Conservation (phyloP, 1,140 invertebrate genomes). For the Subanguina moxae region DNA sequence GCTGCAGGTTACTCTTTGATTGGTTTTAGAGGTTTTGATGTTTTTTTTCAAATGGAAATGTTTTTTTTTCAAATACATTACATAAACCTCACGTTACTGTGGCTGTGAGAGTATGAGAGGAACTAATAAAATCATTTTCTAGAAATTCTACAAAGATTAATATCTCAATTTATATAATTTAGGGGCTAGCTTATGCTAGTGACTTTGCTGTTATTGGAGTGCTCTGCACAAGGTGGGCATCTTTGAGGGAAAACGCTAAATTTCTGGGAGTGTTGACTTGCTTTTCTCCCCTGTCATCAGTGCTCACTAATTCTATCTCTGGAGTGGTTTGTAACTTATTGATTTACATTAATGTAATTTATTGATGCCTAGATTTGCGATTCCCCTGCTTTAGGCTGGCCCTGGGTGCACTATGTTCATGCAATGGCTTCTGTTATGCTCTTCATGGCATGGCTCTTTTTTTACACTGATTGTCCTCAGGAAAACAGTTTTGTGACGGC, state of each 20-base stretch:
- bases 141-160: not conserved
- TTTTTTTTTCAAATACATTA: not conserved
- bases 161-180: constrained; percentile 22
- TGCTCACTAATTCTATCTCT: constrained; percentile 22
- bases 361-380: constrained; percentile 3
- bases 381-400: constrained; percentile 2
- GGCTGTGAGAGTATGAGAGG: not conserved
- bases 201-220: constrained; percentile 39
- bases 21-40: too few relatives aligned
- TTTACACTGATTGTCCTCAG: constrained; percentile 32
- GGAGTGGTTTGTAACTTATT: constrained; percentile 23
- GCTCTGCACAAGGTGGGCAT: constrained; percentile 35
- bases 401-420: constrained; percentile 28
- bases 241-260: constrained; percentile 37
- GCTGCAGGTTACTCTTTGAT: constrained; percentile 30
- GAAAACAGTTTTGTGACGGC: constrained; percentile 21
- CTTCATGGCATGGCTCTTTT: constrained; percentile 20
- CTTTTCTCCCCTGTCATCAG: constrained; percentile 27
- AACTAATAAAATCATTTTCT: not conserved
- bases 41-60: too few relatives aligned
- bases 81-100: not conserved
- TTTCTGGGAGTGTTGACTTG: constrained; percentile 37
- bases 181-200: constrained; percentile 29
- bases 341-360: not conserved
- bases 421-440: constrained; percentile 14